Base-by-base conservation (phyloP, 2,888 invertebrate genomes). In the Lysandra bellargus region DNA sequence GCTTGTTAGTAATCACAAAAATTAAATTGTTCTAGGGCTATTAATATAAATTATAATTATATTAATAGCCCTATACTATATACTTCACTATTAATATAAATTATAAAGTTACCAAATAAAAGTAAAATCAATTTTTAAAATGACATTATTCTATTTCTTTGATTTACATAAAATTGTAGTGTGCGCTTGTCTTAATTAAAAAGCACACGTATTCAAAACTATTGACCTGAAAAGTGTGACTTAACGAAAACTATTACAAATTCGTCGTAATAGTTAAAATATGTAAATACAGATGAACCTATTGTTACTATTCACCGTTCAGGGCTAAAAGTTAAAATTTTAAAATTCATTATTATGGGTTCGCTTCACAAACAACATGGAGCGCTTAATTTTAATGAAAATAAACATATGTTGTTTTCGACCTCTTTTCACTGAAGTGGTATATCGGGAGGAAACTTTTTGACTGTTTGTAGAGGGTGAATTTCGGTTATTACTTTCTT, bases 161-260 rank as follows among this genome's bases (percentile, higher is more conserved):
- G 49, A 2, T 12, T 9, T 3, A 49, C 49, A 9, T 49, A 23
- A 23, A 23, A 23, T 23, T 23, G 49, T 49, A 49, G 57, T 57
- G 33, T 76, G 76, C 76, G 14, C 53, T 17, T 53, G 33, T 30
- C 57, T 30, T 53, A 14, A 81, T 79, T 78, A 81, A 79, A 79
- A 76, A 23, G 23, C 76, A 76, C 76, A 6, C 33, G 57, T 57
- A 57, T 76, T 76, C 17, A 76, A 57, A 57, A 57, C 33, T 76
- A 37, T 57, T 76, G 37, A 76, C 76, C 76, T 76, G 69, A 57
- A 76, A 76, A 76, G 14, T 57, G 14, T 53, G 53, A 53, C 53
- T 57, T 57, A 57, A 57, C 53, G 53, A 76, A 76, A 76, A 6
- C 53, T 53, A 37, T 76, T 76, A 76, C 76, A 30, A 57, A 57